These are phyloP conservation scores for Allacma fusca DNA, from an alignment of 2,888 invertebrate genomes.

Conservation along the genomic window DNA sequence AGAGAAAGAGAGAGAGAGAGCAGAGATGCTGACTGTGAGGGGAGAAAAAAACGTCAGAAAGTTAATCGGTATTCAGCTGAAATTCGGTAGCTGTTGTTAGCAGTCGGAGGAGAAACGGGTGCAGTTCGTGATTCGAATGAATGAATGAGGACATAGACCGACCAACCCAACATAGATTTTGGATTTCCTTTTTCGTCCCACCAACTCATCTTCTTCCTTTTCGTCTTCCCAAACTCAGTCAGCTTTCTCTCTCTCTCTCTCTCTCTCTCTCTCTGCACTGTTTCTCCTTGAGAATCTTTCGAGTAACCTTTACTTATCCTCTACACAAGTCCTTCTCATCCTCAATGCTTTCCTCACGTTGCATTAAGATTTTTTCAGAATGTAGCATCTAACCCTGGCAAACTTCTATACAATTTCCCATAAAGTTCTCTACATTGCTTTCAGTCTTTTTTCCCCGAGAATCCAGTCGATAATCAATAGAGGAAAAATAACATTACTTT, in stretches of 20 bases:
- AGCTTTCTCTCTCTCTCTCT: background rate
- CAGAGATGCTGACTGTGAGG: constrained; percentile 23
- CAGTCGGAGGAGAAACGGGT: constrained; percentile 60
- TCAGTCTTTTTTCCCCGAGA: too few relatives aligned
- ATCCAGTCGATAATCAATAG: background rate
- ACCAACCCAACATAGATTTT: constrained; percentile 35
- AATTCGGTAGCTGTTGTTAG: constrained; percentile 59
- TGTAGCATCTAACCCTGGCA: too few relatives aligned
- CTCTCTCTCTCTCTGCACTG: background rate
- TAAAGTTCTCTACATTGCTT: too few relatives aligned
- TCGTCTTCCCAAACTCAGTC: background rate
- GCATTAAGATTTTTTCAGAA: background rate
- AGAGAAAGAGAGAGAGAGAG: constrained; percentile 25
- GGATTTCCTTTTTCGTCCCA: constrained; percentile 41
- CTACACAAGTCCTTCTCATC: background rate
- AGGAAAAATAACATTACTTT: background rate
- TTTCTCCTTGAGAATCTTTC: background rate
- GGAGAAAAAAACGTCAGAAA: constrained; percentile 57
- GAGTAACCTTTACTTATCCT: background rate
- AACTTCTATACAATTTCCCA: too few relatives aligned
- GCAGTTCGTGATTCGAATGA: constrained; percentile 59
- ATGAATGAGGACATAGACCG: constrained; percentile 33
- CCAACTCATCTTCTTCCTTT: constrained; percentile 30
- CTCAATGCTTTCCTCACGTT: background rate
- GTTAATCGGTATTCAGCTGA: constrained; percentile 60